These are phyloP conservation scores for Synanthedon formicaeformis DNA, from an alignment of 2,888 invertebrate species.

Conservation along the genomic window DNA sequence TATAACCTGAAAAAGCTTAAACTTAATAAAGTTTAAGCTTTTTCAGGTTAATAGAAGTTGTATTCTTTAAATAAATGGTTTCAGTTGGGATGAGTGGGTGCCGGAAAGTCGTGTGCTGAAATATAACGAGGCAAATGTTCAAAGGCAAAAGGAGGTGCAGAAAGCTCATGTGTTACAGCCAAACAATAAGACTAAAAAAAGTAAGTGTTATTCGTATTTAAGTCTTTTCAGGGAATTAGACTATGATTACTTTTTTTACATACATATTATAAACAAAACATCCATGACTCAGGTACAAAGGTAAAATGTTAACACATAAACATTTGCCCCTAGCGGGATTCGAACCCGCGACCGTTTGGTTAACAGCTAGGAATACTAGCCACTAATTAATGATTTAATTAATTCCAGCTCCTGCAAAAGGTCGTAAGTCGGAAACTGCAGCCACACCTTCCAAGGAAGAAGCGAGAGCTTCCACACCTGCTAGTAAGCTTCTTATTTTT, in stretches of 20 bases:
- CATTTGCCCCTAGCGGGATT: no score
- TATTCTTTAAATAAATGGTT: slow-evolving; percentile 14
- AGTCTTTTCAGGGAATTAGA: no score
- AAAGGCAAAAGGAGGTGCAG: slow-evolving; percentile 87
- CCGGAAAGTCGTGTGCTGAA: slow-evolving; percentile 91
- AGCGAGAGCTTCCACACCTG: slow-evolving; percentile 55
- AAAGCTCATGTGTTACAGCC: slow-evolving; percentile 83
- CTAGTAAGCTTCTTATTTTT: slow-evolving; percentile 24
- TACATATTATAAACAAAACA: no score
- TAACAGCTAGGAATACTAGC: no score
- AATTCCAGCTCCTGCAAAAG: slow-evolving; percentile 40
- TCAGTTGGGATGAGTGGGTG: slow-evolving; percentile 92
- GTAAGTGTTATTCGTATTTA: slow-evolving; percentile 26
- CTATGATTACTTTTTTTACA: no score
- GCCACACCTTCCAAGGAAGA: slow-evolving; percentile 42
- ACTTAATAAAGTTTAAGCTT: neutral
- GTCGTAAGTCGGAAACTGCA: slow-evolving; percentile 52
- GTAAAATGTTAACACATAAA: no score
- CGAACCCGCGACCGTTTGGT: no score
- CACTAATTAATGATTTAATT: no score
- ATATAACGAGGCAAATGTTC: slow-evolving; percentile 89
- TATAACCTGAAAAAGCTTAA: no score
- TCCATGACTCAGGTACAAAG: no score
- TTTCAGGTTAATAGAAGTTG: neutral
- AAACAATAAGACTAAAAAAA: slow-evolving; percentile 74